A percentile compares a stretch with the other conserved stretches of the same genome.
These are phyloP conservation scores for Clitarchus hookeri DNA, from an alignment of 2,888 invertebrate species.

Conservation along the genomic window DNA sequence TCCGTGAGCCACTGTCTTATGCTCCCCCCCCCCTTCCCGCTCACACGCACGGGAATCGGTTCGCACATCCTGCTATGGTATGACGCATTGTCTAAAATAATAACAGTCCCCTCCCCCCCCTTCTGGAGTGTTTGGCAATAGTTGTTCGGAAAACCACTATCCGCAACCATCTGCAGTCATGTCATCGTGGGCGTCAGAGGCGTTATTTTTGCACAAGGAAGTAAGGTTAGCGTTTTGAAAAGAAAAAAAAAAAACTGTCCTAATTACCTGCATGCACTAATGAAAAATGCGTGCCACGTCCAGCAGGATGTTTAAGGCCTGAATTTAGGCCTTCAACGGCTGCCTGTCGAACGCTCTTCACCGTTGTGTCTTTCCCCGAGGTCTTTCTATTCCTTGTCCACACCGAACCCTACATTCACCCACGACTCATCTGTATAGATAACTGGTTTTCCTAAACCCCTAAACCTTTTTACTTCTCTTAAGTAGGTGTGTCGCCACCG, in stretches of 20 bases:
- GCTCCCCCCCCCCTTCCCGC: too few species aligned
- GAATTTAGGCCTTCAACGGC: too few species aligned
- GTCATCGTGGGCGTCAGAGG: too few species aligned
- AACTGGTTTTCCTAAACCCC: too few species aligned
- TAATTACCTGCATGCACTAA: not conserved
- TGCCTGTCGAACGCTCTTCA: not conserved
- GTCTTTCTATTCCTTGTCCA: not conserved
- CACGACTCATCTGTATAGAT: too few species aligned
- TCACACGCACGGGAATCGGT: not conserved
- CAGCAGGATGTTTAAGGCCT: too few species aligned
- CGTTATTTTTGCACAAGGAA: too few species aligned
- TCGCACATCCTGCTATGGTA: not conserved
- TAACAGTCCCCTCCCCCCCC: too few species aligned
- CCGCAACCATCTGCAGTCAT: not conserved
- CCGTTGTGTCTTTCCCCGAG: not conserved
- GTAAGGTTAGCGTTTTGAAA: not conserved
- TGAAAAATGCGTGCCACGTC: not conserved
- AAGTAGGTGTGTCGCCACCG: not conserved
- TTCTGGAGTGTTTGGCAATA: not conserved
- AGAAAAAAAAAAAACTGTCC: not conserved
- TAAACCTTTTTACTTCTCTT: not conserved
- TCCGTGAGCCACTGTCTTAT: not conserved
- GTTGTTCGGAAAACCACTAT: not conserved
- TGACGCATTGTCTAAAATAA: not conserved
- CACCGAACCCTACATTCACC: too few species aligned